A percentile compares a stretch with the other conserved stretches of the same genome.
phyloP scores from a whole-genome alignment of 2,797 vertebrate species.

The Tragelaphus oryx region DNA sequence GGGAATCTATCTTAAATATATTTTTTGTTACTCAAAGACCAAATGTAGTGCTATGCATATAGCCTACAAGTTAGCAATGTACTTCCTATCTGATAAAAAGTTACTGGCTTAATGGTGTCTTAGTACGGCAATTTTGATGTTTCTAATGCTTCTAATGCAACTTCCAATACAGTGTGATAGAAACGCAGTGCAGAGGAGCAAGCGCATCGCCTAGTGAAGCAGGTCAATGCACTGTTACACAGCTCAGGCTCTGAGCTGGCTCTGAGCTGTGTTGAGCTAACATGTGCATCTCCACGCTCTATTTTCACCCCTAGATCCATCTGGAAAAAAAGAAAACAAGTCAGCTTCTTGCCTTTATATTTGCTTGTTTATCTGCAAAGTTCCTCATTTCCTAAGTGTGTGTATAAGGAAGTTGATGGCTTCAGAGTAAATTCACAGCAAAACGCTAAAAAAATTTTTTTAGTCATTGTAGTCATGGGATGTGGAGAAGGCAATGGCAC shows the following conservation, averaged over 20 bases:
- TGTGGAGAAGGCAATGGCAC: too few species aligned
- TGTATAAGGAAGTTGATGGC: background rate
- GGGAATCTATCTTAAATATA: background rate
- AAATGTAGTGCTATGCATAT: background rate
- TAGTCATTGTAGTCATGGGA: background rate
- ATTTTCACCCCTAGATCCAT: background rate
- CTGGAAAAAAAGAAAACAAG: slow-evolving; percentile 29
- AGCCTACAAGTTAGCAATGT: background rate
- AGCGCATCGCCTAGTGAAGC: background rate
- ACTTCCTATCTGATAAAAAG: slow-evolving; percentile 6
- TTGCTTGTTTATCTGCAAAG: background rate
- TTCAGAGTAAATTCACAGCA: background rate
- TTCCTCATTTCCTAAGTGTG: background rate
- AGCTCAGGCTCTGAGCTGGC: background rate
- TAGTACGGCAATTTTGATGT: background rate
- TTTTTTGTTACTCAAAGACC: background rate
- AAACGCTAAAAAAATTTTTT: background rate
- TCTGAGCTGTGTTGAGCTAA: background rate
- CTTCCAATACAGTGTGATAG: background rate
- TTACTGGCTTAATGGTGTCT: background rate
- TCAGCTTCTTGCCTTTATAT: background rate
- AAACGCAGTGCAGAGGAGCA: background rate
- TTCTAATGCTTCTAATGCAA: slow-evolving; percentile 13
- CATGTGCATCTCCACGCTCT: background rate
- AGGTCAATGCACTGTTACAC: background rate